Base-by-base conservation (phyloP, 2,797 vertebrate species). In the Cynodonichthys magdalenae region DNA sequence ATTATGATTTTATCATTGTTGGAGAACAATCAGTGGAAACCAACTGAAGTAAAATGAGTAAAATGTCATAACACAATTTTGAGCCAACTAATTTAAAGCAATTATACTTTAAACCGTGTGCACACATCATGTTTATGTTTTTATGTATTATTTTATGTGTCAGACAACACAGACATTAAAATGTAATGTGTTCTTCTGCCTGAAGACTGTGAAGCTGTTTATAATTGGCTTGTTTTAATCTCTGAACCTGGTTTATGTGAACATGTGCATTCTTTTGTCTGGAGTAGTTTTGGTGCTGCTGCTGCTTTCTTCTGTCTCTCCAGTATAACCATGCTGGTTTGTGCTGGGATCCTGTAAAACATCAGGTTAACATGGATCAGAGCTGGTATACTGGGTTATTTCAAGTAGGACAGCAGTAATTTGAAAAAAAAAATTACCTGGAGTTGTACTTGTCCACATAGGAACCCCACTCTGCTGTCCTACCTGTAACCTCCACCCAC, bases 241-340 rank as follows among this genome's bases (percentile, higher is more conserved):
- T 57, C 54, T 51, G 59, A 20, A 61, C 44, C 39, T 42, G 6
- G 31, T 9, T 31, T 31, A 9, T 31, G 6, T 31, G 9, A 31
- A 31, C 31, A 31, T 71, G 96, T 95, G 93, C 80, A 71, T 92
- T 95, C 92, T 96, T 97, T 87, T 95, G 95, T 76, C 94, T 89
- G 8, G 94, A 92, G 77, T 96, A 93, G 64, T 94, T 94, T 53
- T 92, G 89, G 71, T 81, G 72, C 51, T 80, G 76, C 46, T 65
- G 74, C 42, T 63, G 36, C 11, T 72, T 41, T 64, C 60, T 62
- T 71, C 56, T 65, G 62, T 63, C 8, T 90, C 82, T 46, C 79
- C 89, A 60, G 83, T 84, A 59, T 93, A 95, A 53, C 84, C 89
- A 58, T 93, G 95, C 17, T 79, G 92, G 47, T 96, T 94, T 27